Percentiles rank a stretch among this genome's conserved stretches.
Conservation (phyloP, 2,888 invertebrate genomes). For the Perizoma flavofasciatum region DNA sequence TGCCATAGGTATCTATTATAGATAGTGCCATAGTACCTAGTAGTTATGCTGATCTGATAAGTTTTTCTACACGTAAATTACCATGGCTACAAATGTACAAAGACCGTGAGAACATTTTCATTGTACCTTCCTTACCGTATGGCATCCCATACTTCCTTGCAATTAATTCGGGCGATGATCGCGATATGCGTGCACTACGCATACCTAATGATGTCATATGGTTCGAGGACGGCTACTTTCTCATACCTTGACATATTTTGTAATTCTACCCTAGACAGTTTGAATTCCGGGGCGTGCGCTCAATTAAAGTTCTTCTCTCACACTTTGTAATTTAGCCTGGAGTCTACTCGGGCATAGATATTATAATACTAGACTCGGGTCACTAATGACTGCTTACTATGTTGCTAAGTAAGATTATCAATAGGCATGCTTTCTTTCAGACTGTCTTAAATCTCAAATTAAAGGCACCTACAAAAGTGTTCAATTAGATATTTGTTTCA, state of each 20-base stretch:
- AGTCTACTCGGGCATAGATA: too few species aligned
- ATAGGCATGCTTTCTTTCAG: too few species aligned
- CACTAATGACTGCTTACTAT: too few species aligned
- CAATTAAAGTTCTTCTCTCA: constrained; percentile 31
- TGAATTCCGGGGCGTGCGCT: constrained; percentile 32
- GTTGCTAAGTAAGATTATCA: too few species aligned
- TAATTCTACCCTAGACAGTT: constrained; percentile 38
- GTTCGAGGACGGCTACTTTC: constrained; percentile 58
- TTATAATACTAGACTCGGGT: too few species aligned
- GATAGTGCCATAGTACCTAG: too few species aligned
- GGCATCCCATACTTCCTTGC: constrained; percentile 74
- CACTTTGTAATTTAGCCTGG: constrained; percentile 13
- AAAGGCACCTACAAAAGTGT: too few species aligned
- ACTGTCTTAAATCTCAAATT: too few species aligned
- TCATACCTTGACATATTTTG: constrained; percentile 57
- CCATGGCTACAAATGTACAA: constrained; percentile 36
- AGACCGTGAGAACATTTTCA: constrained; percentile 69
- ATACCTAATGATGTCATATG: constrained; percentile 75
- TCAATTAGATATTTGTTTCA: too few species aligned
- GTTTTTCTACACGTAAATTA: constrained; percentile 28
- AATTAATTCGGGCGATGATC: constrained; percentile 77
- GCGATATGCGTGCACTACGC: constrained; percentile 69
- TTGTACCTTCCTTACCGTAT: constrained; percentile 65
- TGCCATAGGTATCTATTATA: too few species aligned
- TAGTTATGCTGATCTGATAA: constrained; percentile 31